A percentile compares a stretch with the other conserved stretches of the same genome.
Evolutionary conservation across 2,113 vertebrate species (phyloP).

Genomic region (Perca schrenkii): DNA sequence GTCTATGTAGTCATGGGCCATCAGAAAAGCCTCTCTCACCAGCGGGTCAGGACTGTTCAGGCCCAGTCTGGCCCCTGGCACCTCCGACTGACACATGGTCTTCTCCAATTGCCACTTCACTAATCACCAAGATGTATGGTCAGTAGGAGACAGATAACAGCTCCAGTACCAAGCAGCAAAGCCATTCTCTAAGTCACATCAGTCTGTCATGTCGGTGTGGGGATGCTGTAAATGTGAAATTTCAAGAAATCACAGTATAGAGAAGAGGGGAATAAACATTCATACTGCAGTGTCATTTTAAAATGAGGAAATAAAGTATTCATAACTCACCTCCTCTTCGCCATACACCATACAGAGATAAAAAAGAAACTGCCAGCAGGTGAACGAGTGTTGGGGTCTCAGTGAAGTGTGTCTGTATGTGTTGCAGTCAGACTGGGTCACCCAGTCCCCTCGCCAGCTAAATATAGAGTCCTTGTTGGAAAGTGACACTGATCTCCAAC

Average conservation of each 20-base stretch:
- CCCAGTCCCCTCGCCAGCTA: slow-evolving; percentile 56
- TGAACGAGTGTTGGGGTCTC: slow-evolving; percentile 18
- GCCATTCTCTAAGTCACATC: background rate
- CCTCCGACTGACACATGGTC: slow-evolving; percentile 60
- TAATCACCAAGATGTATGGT: slow-evolving; percentile 23
- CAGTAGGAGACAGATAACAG: slow-evolving; percentile 5
- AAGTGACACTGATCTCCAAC: slow-evolving; percentile 65
- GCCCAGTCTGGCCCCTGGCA: slow-evolving; percentile 51
- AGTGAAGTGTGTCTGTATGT: slow-evolving; percentile 27
- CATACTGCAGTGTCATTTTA: background rate
- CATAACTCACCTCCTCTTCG: slow-evolving; percentile 47
- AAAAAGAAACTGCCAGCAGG: slow-evolving; percentile 20
- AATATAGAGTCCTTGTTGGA: slow-evolving; percentile 78
- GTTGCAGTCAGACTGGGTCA: slow-evolving; percentile 46
- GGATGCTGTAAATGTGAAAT: background rate
- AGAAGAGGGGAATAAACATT: background rate
- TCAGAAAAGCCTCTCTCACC: slow-evolving; percentile 81
- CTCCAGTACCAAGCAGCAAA: background rate
- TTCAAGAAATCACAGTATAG: background rate
- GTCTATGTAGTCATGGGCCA: slow-evolving; percentile 82
- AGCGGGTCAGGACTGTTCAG: slow-evolving; percentile 76
- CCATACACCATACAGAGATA: background rate
- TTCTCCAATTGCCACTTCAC: slow-evolving; percentile 2
- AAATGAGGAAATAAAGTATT: background rate
- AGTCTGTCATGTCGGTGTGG: background rate